These are phyloP conservation scores for Genyomyrus donnyi DNA, from an alignment of 2,113 vertebrate species.

Conservation along the genomic window DNA sequence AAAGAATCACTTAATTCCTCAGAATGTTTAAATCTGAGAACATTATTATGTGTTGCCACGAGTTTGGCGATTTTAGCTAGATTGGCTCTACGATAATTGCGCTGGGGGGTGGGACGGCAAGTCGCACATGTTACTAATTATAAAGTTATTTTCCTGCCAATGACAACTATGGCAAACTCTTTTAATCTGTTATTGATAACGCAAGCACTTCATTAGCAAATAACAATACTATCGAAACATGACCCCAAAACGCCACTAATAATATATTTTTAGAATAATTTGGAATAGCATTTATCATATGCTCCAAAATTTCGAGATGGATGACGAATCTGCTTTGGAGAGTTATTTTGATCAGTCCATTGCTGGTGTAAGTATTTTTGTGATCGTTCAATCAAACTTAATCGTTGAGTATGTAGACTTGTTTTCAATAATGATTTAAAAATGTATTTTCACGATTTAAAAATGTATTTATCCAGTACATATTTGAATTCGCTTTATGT, in stretches of 20 bases:
- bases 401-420: neutral
- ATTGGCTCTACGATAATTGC: neutral
- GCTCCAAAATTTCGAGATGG: conserved; percentile 42
- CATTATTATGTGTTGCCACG: neutral
- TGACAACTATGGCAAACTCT: neutral
- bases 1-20: neutral
- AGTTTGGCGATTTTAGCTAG: neutral
- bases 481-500: neutral
- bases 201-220: neutral
- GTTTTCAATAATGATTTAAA: neutral
- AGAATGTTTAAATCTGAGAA: neutral
- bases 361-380: conserved; percentile 48
- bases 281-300: neutral
- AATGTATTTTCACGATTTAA: neutral
- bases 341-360: conserved; percentile 65
- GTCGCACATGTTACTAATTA: conserved; percentile 31
- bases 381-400: conserved; percentile 20
- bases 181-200: neutral
- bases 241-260: neutral
- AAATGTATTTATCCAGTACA: neutral
- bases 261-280: neutral
- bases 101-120: neutral
- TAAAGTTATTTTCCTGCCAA: neutral
- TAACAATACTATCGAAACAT: neutral
- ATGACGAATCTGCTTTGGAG: conserved; percentile 60